These are phyloP conservation scores for Lagria hirta DNA, from an alignment of 2,888 invertebrate species.

Conservation along the genomic window DNA sequence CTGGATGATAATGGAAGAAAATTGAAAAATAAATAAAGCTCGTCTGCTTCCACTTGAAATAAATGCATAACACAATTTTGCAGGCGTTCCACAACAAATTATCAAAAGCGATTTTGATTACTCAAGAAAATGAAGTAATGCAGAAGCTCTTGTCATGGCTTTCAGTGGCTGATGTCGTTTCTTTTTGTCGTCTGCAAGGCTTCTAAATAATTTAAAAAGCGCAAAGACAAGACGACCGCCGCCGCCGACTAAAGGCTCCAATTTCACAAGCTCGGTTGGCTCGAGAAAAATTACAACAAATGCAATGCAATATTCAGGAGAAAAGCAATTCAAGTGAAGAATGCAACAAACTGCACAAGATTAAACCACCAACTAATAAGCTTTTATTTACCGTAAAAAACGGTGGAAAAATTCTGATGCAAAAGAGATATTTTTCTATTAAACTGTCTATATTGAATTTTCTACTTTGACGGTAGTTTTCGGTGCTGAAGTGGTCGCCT, in stretches of 20 bases:
- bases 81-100: no score
- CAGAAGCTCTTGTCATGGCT: constrained; percentile 22
- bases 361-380: constrained; percentile 13
- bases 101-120: constrained; percentile 17
- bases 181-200: constrained; percentile 20
- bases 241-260: constrained; percentile 12
- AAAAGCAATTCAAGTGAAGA: constrained; percentile 8
- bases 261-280: constrained; percentile 13
- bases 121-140: constrained; percentile 21
- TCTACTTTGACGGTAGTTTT: no score
- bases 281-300: constrained; percentile 17
- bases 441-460: no score
- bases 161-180: constrained; percentile 17
- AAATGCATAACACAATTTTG: no score
- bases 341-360: constrained; percentile 4
- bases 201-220: constrained; percentile 23
- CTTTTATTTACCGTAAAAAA: constrained; percentile 3
- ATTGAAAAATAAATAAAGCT: no score
- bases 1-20: no score
- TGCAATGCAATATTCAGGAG: constrained; percentile 16
- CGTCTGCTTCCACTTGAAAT: no score
- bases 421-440: constrained; percentile 4
- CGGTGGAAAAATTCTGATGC: constrained; percentile 2
- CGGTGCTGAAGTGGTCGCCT: no score
- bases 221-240: constrained; percentile 22